Evolutionary conservation across 2,888 invertebrate genomes (phyloP).

Genomic region (Scrobipalpa costella): DNA sequence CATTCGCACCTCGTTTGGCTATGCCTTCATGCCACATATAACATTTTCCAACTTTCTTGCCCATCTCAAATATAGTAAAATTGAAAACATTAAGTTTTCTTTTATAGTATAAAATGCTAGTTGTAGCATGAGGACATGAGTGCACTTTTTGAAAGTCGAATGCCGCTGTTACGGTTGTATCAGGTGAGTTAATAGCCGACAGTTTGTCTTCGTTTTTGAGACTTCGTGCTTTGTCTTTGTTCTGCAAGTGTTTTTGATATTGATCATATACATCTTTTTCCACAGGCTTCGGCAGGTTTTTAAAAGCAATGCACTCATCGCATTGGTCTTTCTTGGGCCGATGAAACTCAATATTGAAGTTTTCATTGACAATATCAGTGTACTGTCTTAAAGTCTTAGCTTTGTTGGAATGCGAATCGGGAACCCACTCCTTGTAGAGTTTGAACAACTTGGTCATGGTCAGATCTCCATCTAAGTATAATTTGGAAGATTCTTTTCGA

Average conservation of each 20-base stretch:
- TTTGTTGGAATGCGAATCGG: background rate
- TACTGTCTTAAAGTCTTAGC: background rate
- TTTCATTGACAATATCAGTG: constrained; percentile 4
- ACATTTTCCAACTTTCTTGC: constrained; percentile 22
- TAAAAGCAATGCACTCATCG: constrained; percentile 11
- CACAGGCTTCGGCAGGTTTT: constrained; percentile 11
- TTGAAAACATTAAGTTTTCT: constrained; percentile 24
- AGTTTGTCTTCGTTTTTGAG: constrained; percentile 17
- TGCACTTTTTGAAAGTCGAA: constrained; percentile 29
- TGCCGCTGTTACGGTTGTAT: constrained; percentile 14
- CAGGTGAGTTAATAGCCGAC: no score
- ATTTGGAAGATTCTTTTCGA: constrained; percentile 22
- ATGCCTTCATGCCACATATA: constrained; percentile 27
- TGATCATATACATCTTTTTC: background rate
- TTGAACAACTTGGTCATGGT: constrained; percentile 17
- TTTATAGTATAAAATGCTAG: constrained; percentile 27
- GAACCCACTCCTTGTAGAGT: constrained; percentile 20
- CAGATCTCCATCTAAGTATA: constrained; percentile 26
- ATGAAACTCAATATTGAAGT: constrained; percentile 17
- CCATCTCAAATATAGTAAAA: constrained; percentile 28
- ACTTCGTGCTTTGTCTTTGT: background rate
- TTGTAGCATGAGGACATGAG: constrained; percentile 23
- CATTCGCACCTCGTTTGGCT: constrained; percentile 25
- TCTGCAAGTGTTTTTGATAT: background rate
- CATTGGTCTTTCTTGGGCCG: background rate